These are phyloP conservation scores for Campaea margaritaria DNA, from an alignment of 2,888 invertebrate species.

Conservation along the genomic window DNA sequence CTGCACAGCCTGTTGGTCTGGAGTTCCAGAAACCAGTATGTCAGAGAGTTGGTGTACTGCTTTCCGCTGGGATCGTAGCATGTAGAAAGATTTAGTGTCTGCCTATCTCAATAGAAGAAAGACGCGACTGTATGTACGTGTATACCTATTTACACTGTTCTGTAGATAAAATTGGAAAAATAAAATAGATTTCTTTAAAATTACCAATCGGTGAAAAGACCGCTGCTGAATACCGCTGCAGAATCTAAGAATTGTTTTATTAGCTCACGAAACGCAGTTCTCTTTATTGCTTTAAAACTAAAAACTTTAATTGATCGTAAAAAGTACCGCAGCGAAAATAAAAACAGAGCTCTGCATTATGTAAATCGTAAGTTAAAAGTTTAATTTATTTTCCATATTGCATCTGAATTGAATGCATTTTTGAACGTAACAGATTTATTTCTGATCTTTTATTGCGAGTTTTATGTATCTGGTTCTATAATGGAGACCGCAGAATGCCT, in stretches of 20 bases:
- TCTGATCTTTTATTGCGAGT: background rate
- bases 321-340: constrained; percentile 20
- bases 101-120: too few relatives aligned
- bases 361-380: constrained; percentile 13
- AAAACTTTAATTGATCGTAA: constrained; percentile 27
- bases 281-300: constrained; percentile 18
- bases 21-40: too few relatives aligned
- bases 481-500: background rate
- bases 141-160: too few relatives aligned
- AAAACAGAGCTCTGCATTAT: constrained; percentile 15
- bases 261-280: constrained; percentile 6
- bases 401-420: constrained; percentile 8
- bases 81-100: too few relatives aligned
- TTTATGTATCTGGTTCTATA: constrained; percentile 3
- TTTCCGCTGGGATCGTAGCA: too few relatives aligned
- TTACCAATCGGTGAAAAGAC: too few relatives aligned
- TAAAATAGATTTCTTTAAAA: too few relatives aligned
- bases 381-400: constrained; percentile 7
- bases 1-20: too few relatives aligned
- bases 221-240: background rate
- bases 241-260: constrained; percentile 4
- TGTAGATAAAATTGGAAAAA: too few relatives aligned
- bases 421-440: background rate
- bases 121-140: too few relatives aligned
- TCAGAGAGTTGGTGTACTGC: too few relatives aligned